Base-by-base conservation (phyloP, 2,888 invertebrate genomes). In the Tachina lurida region DNA sequence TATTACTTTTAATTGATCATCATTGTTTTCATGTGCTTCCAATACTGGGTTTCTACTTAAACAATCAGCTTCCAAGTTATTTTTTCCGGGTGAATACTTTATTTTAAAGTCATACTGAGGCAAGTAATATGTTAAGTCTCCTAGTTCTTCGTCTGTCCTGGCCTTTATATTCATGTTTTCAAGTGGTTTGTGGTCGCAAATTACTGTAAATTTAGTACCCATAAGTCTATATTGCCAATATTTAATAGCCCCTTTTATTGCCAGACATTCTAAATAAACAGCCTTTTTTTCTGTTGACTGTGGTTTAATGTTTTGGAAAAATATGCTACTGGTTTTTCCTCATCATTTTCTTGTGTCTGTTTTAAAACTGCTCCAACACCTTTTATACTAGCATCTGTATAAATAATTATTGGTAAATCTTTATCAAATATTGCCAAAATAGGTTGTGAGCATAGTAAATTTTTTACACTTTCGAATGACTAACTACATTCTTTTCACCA, bases 341-440 rank as follows among this genome's bases (percentile, higher is more conserved):
- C 22, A 31, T 58, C 80, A 47, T 47, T 10, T 58, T 19, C 47
- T 81, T 87, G 84, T 81, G 74, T 52, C 60, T 87, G 87, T 81
- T 87, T 86, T 15, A 88, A 78, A 58, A 87, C 31, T 31, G 31
- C 31, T 4, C 31, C 31, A 4, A 31, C 4, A 31, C 31, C 31
- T 31, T 31, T 31, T 31, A 31, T 31, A 31, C 31, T 31, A 31
- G 31, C 31, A 31, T 31, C 31, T 31, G 31, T 31, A 31, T 31
- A 31, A 31, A 31, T 31, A 31, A 31, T 31, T 31, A 31, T 56
- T 52, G 84, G 87, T 56, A 85, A 65, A 31, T 87, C 65, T 84
- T 74, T 84, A 74, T 87, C 84, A 78, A 87, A 88, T 65, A 87
- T 87, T 67, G 41, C 31, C 31, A 31, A 31, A 31, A 4, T 31